Conservation (phyloP, 1,140 invertebrate genomes). For the Eriocheir sinensis region DNA sequence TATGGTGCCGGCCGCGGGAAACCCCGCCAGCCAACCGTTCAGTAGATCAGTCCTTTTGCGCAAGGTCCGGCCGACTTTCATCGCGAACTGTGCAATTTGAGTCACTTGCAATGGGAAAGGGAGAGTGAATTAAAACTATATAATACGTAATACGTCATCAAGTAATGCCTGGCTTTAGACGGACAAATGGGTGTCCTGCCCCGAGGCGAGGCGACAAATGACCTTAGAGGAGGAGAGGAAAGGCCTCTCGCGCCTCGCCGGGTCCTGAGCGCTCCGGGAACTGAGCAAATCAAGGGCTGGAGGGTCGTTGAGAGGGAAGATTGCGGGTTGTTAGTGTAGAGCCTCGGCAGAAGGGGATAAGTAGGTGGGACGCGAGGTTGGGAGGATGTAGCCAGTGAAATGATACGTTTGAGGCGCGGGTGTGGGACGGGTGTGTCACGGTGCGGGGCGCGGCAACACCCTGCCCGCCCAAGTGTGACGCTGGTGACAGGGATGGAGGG, state of each 20-base stretch:
- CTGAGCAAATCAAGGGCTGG: slow-evolving; percentile 11
- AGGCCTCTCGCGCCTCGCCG: not conserved
- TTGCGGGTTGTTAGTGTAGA: not conserved
- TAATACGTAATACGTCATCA: not conserved
- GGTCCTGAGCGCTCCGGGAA: not conserved
- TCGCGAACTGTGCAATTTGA: not conserved
- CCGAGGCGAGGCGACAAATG: not conserved
- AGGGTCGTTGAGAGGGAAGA: not conserved
- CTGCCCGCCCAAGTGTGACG: not conserved
- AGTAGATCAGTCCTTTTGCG: too few species aligned
- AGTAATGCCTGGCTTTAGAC: not conserved
- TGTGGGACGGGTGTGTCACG: not conserved
- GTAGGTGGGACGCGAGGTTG: slow-evolving; percentile 8
- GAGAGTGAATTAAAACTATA: not conserved
- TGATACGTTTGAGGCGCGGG: not conserved
- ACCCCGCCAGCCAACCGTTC: too few species aligned
- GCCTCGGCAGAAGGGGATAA: not conserved
- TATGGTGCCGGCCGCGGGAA: not conserved
- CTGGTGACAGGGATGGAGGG: not conserved
- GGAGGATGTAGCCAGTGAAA: not conserved
- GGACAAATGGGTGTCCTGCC: not conserved
- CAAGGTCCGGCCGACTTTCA: not conserved
- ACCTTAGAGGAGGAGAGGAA: not conserved
- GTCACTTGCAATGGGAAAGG: not conserved
- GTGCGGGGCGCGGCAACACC: not conserved